phyloP scores from a whole-genome alignment of 2,797 vertebrate genomes.

The Muscicapa comitata region DNA sequence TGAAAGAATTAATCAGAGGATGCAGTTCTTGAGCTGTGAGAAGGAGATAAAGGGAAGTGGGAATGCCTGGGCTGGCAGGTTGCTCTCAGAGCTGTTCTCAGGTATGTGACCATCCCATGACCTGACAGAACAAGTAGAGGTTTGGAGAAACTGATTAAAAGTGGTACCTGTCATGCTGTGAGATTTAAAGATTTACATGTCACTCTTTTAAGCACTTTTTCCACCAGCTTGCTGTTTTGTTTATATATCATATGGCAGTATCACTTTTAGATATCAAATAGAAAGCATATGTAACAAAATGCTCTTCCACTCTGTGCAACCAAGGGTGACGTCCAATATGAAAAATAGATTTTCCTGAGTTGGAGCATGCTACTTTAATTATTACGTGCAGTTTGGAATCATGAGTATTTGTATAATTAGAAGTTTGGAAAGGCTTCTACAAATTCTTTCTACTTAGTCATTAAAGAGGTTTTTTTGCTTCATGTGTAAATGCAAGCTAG shows the following conservation, averaged over 20 bases:
- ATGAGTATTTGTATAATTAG: constrained; percentile 68
- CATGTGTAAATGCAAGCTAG: background rate
- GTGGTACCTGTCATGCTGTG: background rate
- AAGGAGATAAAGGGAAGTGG: background rate
- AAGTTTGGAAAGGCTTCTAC: constrained; percentile 40
- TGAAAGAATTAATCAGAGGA: background rate
- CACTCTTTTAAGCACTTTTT: constrained; percentile 25
- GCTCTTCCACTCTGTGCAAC: constrained; percentile 7
- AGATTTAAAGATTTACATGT: background rate
- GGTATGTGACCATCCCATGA: background rate
- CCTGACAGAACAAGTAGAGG: accelerated
- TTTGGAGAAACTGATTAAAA: background rate
- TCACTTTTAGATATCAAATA: constrained; percentile 64
- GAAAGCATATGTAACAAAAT: constrained; percentile 64
- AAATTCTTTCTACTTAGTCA: constrained; percentile 36
- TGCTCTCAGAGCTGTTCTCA: background rate
- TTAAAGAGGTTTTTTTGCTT: background rate
- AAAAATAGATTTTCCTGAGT: constrained; percentile 64
- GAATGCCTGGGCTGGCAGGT: background rate
- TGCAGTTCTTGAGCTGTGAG: background rate
- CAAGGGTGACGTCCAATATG: constrained; percentile 13
- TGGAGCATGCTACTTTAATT: constrained; percentile 64
- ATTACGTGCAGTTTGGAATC: constrained; percentile 58
- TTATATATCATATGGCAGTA: constrained; percentile 22
- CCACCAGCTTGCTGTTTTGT: constrained; percentile 1